Evolutionary conservation across 1,140 invertebrate species (phyloP).

Genomic region (Phymorhynchus buccinoides): DNA sequence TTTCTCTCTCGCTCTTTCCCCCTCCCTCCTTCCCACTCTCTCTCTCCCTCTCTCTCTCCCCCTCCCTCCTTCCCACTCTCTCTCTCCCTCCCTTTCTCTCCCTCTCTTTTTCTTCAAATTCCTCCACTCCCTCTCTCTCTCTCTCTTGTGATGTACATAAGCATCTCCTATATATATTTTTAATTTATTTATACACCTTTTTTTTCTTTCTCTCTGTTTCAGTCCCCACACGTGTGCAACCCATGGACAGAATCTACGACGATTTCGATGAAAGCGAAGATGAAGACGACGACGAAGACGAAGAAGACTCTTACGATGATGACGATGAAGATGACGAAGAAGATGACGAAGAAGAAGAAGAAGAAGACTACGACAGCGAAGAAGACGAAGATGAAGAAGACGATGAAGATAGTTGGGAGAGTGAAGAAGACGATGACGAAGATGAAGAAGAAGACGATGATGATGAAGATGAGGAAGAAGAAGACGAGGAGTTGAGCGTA

Average conservation of each 20-base stretch:
- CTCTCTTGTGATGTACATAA: too few species aligned
- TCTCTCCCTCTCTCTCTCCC: too few species aligned
- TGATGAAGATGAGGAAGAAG: conserved; percentile 49
- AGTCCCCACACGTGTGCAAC: background rate
- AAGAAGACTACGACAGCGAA: background rate
- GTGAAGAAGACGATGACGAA: conserved; percentile 36
- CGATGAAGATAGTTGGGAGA: background rate
- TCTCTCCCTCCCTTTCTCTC: background rate
- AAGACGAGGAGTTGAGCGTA: background rate
- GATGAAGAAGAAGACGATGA: conserved; percentile 53
- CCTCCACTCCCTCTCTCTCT: conserved; percentile 1
- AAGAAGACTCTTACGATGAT: background rate
- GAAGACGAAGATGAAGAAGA: conserved; percentile 34
- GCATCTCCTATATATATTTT: too few species aligned
- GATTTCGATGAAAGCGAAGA: background rate
- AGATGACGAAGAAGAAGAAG: background rate
- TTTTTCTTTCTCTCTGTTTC: too few species aligned
- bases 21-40: too few species aligned
- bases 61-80: background rate
- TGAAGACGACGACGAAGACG: background rate
- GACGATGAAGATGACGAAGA: background rate
- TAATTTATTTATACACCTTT: too few species aligned
- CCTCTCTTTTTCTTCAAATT: background rate
- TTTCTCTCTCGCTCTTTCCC: too few species aligned
- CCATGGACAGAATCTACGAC: background rate